Evolutionary conservation across 1,140 invertebrate genomes (phyloP), one percentile per base, ranked within the genome.

Genomic region (Steinernema feltiae): DNA sequence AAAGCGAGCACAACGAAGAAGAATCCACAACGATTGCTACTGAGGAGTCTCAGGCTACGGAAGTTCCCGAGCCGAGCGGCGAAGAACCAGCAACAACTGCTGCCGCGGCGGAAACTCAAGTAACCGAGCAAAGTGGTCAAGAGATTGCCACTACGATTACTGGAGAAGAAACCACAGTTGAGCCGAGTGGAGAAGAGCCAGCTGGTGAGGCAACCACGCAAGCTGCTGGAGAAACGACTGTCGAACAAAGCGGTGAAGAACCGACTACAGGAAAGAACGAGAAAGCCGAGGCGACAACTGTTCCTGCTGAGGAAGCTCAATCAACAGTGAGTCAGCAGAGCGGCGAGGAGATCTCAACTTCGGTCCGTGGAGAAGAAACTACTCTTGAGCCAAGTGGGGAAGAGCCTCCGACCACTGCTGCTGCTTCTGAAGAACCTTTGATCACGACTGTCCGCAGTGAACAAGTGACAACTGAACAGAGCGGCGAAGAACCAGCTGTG

Each of bases 1-100:
- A n/a, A n/a, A 30, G 41, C 70, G 3, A 73, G 48, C 71, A 76
- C 70, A 74, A 32, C n/a, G 75, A 71, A 73, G 75, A 76, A 73
- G 71, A 73, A 69, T 17, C 31, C 12, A 71, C 70, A 12, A 30
- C 24, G 69, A 46, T 32, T 31, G 24, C 7, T 3, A 7, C n/a
- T 3, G 7, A 12, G 70, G 35, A 71, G n/a, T 2, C 31, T n/a
- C n/a, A n/a, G 24, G n/a, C 30, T 71, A 63, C 53, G 2, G 53
- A 15, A 75, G 18, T 69, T 1, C 24, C 74, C 0, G 63, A 29
- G 29, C 31, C 12, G 1, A 70, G 53, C 53, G 53, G 53, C 24
- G 53, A 63, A 21, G 24, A 12, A 27, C 7, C 12, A 15, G 24
- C 12, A 63, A 63, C 53, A 3, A 63, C 12, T 3, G 53, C 24